A percentile compares a stretch with the other conserved stretches of the same genome.
Conservation (phyloP, 2,113 vertebrate species). For the Agapornis roseicollis region DNA sequence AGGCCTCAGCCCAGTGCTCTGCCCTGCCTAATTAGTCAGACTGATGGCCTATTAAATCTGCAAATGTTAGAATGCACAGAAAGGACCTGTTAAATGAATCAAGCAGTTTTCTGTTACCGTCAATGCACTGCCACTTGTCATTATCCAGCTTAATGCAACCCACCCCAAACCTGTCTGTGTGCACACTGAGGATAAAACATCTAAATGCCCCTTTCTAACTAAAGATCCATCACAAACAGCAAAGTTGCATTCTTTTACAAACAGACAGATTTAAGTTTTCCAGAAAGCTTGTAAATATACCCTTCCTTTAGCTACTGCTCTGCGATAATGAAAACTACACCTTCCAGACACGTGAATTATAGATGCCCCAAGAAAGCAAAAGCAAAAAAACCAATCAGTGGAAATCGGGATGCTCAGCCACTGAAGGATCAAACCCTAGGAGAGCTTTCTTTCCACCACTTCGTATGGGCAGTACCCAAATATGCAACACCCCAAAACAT, state of each 20-base stretch:
- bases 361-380: not conserved
- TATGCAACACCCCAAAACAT: slow-evolving; percentile 43
- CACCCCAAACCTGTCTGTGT: not conserved
- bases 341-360: not conserved
- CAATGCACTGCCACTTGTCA: not conserved
- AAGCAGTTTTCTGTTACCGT: not conserved
- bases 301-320: not conserved
- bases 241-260: not conserved
- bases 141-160: not conserved
- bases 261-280: not conserved
- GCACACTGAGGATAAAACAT: not conserved
- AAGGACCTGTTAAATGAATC: not conserved
- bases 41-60: not conserved
- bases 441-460: not conserved
- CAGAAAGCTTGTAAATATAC: not conserved
- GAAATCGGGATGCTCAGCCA: not conserved
- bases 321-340: not conserved
- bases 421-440: not conserved
- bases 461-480: slow-evolving; percentile 19
- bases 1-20: not conserved
- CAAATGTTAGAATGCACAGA: not conserved
- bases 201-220: not conserved
- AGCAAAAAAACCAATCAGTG: not conserved
- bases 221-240: not conserved
- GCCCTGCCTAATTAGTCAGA: not conserved